These are phyloP conservation scores for Tragelaphus imberbis DNA, from an alignment of 2,113 vertebrate genomes.

Conservation along the genomic window DNA sequence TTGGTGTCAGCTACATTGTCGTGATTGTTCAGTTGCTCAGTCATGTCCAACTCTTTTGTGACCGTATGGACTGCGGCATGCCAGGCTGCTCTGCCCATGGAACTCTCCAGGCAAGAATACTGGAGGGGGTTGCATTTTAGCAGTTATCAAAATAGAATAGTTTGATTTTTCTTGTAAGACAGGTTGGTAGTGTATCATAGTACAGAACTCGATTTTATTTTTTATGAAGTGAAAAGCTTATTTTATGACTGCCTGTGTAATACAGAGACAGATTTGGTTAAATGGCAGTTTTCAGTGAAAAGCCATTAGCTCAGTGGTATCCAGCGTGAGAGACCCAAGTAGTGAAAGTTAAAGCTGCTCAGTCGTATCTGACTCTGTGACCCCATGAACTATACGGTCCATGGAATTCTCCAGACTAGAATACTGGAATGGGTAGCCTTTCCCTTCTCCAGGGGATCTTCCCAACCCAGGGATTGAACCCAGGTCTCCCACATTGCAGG, in stretches of 20 bases:
- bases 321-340: too few relatives aligned
- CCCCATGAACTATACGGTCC: background rate
- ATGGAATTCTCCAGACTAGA: background rate
- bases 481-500: background rate
- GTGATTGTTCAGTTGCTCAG: background rate
- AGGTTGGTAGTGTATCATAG: rapidly evolving
- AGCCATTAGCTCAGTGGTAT: too few relatives aligned
- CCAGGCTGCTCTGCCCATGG: background rate
- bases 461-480: background rate
- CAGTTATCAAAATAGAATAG: background rate
- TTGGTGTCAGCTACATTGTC: background rate
- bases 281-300: background rate
- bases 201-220: background rate
- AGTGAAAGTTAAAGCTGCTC: background rate
- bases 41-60: background rate
- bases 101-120: background rate
- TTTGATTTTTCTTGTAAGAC: background rate
- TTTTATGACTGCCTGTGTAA: background rate
- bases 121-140: background rate
- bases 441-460: background rate
- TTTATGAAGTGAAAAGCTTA: background rate
- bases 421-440: background rate
- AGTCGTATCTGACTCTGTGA: background rate
- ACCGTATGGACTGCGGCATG: rapidly evolving
- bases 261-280: background rate